phyloP scores from a whole-genome alignment of 2,797 vertebrate species.

The Tragelaphus eurycerus region DNA sequence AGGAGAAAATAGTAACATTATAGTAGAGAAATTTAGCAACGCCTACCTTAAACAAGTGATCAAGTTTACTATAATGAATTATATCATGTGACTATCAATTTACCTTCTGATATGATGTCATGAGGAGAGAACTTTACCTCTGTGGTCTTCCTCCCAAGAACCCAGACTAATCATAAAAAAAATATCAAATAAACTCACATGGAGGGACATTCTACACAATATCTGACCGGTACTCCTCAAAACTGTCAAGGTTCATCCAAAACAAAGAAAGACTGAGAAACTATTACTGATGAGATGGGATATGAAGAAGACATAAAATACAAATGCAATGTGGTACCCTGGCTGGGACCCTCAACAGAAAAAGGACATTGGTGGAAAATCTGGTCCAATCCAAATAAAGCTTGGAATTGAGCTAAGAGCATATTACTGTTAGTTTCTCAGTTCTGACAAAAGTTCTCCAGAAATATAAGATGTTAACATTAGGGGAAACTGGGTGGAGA shows the following conservation, averaged over 20 bases:
- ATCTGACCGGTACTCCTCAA: neutral
- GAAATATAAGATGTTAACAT: neutral
- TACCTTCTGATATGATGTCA: neutral
- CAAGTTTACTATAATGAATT: neutral
- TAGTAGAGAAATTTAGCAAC: neutral
- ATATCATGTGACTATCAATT: neutral
- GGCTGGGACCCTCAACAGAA: neutral
- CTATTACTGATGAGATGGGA: neutral
- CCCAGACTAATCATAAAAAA: neutral
- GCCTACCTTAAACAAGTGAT: neutral
- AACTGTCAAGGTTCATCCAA: neutral
- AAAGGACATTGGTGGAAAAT: neutral
- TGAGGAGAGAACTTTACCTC: neutral
- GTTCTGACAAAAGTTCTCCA: neutral
- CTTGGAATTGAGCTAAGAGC: neutral
- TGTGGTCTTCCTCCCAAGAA: neutral
- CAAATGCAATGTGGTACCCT: neutral
- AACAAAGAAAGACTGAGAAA: neutral
- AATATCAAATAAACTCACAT: neutral
- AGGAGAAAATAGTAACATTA: neutral
- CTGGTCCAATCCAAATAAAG: neutral
- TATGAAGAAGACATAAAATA: neutral
- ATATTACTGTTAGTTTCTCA: neutral
- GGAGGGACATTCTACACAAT: neutral
- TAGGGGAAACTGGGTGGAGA: neutral